Evolutionary conservation across 2,797 vertebrate species (phyloP).

Genomic region (Trachops cirrhosus): DNA sequence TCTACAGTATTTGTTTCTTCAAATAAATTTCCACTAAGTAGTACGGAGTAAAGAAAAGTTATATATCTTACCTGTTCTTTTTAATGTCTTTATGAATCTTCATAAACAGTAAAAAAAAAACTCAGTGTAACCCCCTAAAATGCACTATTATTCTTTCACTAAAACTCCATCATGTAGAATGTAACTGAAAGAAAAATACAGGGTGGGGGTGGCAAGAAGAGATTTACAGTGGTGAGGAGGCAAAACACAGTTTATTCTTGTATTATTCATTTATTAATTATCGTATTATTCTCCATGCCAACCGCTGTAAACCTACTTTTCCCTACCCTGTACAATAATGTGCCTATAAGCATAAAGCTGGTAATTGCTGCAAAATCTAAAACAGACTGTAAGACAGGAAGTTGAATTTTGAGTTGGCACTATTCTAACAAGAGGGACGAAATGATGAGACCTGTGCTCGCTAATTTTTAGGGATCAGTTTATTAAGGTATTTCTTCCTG

Average conservation of each 20-base stretch:
- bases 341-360: not conserved
- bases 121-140: not conserved
- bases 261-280: not conserved
- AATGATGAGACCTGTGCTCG: not conserved
- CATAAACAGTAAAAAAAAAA: constrained; percentile 19
- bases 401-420: not conserved
- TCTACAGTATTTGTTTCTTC: not conserved
- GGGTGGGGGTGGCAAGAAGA: not conserved
- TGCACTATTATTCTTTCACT: not conserved
- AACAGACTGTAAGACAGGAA: not conserved
- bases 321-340: not conserved
- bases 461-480: not conserved
- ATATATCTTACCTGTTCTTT: not conserved
- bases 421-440: not conserved
- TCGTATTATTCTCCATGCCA: not conserved
- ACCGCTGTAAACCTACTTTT: not conserved
- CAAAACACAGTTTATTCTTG: not conserved
- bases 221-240: not conserved
- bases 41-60: not conserved
- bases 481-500: not conserved
- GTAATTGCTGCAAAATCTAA: not conserved
- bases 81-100: not conserved
- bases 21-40: not conserved
- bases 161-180: not conserved
- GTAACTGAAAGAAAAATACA: not conserved